phyloP scores from a whole-genome alignment of 2,113 vertebrate genomes.

The Thermophis baileyi region DNA sequence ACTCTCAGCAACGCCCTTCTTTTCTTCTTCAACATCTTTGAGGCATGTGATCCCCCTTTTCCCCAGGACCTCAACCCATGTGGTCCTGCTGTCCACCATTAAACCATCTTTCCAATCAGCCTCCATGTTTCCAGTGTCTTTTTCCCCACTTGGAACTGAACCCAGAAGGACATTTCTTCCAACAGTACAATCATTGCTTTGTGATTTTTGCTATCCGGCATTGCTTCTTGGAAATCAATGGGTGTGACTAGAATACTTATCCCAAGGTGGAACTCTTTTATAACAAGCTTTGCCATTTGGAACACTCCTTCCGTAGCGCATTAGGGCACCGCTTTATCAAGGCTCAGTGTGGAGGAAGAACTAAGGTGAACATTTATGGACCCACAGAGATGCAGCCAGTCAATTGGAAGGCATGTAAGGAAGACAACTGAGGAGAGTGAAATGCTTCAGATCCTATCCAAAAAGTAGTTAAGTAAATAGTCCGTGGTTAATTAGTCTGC shows the following conservation, averaged over 20 bases:
- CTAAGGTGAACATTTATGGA: constrained; percentile 44
- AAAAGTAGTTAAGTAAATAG: constrained; percentile 49
- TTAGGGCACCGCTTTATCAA: constrained; percentile 46
- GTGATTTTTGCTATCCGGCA: constrained; percentile 11
- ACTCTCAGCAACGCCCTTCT: no score
- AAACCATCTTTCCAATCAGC: no score
- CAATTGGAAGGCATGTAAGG: constrained; percentile 47
- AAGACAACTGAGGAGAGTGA: constrained; percentile 49
- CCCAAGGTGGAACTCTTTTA: constrained; percentile 43
- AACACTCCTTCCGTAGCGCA: not conserved
- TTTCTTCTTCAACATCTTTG: no score
- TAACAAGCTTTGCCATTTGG: constrained; percentile 35
- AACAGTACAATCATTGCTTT: constrained; percentile 34
- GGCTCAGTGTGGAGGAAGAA: constrained; percentile 45
- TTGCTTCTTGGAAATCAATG: constrained; percentile 28
- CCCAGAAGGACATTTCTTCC: no score
- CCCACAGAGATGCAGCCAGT: constrained; percentile 39
- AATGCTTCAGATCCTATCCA: constrained; percentile 53
- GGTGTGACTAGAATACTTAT: constrained; percentile 25
- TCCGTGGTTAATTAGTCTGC: constrained; percentile 45
- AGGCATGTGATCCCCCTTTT: no score
- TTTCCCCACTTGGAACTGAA: no score
- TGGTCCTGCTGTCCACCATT: no score
- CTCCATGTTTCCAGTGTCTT: no score
- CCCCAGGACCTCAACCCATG: no score